phyloP scores from a whole-genome alignment of 2,113 vertebrate species.

The Bubalus kerabau region DNA sequence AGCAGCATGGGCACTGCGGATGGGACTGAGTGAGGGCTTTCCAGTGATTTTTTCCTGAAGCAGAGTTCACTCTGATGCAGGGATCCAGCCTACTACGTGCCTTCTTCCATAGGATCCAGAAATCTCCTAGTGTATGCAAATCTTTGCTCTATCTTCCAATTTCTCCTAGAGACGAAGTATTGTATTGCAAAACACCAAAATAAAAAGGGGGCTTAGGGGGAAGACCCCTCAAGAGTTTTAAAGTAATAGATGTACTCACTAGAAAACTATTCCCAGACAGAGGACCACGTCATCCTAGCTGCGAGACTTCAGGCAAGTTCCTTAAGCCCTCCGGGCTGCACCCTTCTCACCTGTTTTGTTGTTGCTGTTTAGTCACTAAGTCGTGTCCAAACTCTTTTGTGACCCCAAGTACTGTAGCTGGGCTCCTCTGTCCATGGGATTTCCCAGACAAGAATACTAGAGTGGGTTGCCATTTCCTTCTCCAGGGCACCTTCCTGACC shows the following conservation, averaged over 20 bases:
- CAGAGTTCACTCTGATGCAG: neutral
- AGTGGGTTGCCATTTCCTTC: neutral
- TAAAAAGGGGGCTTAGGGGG: neutral
- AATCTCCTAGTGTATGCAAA: neutral
- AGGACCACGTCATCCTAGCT: neutral
- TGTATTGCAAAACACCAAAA: neutral
- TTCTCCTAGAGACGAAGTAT: neutral
- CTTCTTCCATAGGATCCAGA: neutral
- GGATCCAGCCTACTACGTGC: neutral
- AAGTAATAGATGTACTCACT: neutral
- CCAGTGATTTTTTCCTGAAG: neutral
- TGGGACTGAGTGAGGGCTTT: neutral
- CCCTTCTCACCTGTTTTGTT: neutral
- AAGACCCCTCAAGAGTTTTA: neutral
- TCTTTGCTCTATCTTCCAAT: neutral
- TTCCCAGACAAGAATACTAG: neutral
- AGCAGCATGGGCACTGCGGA: neutral
- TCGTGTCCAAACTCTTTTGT: neutral
- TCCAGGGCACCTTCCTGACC: neutral
- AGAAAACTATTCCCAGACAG: neutral
- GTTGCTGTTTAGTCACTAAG: neutral
- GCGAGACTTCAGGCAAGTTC: neutral
- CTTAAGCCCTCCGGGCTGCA: neutral
- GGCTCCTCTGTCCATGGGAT: neutral
- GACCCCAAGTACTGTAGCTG: neutral